Evolutionary conservation across 2,888 invertebrate species (phyloP).

Genomic region (Sisyra terminalis): DNA sequence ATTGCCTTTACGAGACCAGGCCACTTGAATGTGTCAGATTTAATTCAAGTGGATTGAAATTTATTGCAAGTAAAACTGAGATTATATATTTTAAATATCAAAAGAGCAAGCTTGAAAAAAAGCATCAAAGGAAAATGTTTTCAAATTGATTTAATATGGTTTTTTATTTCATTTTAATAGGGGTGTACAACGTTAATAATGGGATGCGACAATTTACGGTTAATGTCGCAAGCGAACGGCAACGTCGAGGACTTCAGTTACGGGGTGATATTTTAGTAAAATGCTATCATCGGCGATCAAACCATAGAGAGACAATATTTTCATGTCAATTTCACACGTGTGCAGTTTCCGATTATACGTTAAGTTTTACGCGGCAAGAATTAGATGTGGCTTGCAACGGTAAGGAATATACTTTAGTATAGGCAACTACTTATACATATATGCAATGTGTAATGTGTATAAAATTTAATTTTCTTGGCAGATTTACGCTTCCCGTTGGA

Average conservation of each 20-base stretch:
- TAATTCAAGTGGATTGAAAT: no score
- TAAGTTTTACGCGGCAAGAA: slow-evolving; percentile 73
- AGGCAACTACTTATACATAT: neutral
- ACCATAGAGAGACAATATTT: slow-evolving; percentile 54
- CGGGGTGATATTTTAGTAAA: slow-evolving; percentile 84
- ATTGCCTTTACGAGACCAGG: no score
- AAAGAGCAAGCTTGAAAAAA: no score
- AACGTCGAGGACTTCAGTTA: slow-evolving; percentile 46
- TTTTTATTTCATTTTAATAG: slow-evolving; percentile 23
- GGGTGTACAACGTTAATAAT: slow-evolving; percentile 52
- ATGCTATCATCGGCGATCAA: slow-evolving; percentile 55
- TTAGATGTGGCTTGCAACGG: slow-evolving; percentile 73
- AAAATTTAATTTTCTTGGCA: slow-evolving; percentile 22
- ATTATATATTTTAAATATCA: no score
- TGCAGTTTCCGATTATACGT: slow-evolving; percentile 69
- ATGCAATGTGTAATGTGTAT: neutral
- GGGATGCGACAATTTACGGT: slow-evolving; percentile 51
- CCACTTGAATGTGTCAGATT: no score
- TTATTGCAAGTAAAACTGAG: no score
- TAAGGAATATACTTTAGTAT: slow-evolving; percentile 23
- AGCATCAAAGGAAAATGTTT: neutral
- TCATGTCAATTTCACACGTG: slow-evolving; percentile 90
- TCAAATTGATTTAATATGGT: slow-evolving; percentile 19
- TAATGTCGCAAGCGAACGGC: slow-evolving; percentile 45
- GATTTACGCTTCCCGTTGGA: slow-evolving; percentile 69